Base-by-base conservation (phyloP, 2,888 invertebrate species). In the Eupsilia transversa region DNA sequence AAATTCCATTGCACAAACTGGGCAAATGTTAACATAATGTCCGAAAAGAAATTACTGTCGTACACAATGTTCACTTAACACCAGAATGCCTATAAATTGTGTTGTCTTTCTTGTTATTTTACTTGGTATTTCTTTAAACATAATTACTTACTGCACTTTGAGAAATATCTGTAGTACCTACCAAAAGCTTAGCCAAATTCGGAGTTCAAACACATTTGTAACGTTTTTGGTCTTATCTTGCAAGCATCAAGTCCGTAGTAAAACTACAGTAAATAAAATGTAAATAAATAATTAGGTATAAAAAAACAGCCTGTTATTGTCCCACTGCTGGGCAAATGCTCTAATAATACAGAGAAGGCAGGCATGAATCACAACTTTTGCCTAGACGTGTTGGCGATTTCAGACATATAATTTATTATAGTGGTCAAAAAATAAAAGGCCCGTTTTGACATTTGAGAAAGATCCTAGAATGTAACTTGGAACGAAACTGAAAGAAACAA, bases 51-150 rank as follows among this genome's bases (percentile, higher is more conserved):
- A 69, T 57, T 2, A 35, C 54, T n/a, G 57, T 59, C 59, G 38
- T 38, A n/a, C 46, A 75, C 17, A 60, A 72, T 71, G 71, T 71
- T 61, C 27, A 66, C 30, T 79, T 68, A 64, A 68, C 75, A 80
- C 54, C 69, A 69, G 57, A 74, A 68, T 60, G 49, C 69, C 14
- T 7, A 7, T 35, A 59, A 49, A 78, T 61, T 49, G 30, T 0
- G 23, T 52, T 59, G 74, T 38, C n/a, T 61, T 41, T 67, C 38
- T 30, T 60, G 41, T 35, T 35, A 41, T 7, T 73, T 60, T 23
- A 20, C 23, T 74, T 46, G 30, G 12, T 43, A 52, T 67, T 74
- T 57, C 43, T 27, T 52, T 41, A 54, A 67, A 52, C 14, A 33
- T 27, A 67, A 57, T 63, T 54, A 57, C 43, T 3, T 38, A 49